Evolutionary conservation across 2,888 invertebrate genomes (phyloP), one percentile per base, ranked within the genome.

Genomic region (Lochmaea crataegi): DNA sequence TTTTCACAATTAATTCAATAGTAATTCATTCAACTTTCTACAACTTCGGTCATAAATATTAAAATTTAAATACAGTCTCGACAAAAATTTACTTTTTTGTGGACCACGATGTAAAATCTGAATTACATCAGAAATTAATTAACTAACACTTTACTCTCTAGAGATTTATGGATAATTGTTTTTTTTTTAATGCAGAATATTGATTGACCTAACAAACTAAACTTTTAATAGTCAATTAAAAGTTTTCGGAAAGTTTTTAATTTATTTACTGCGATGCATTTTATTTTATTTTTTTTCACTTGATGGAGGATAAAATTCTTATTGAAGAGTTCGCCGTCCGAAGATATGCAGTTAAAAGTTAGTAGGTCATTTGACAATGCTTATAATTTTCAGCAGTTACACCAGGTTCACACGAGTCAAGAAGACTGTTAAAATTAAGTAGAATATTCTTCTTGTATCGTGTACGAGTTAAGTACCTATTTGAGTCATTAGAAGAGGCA

Each of bases 161-260:
- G 16, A n/a, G 51, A 51, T 51, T 51, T 16, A 53, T 3, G 18
- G 4, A n/a, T 56, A 65, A 65, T 53, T 53, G 51, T 65, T 65
- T 57, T 26, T 22, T n/a, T 38, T 38, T 53, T 56, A 16, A 53
- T 65, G 41, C 18, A 64, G 42, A 58, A 67, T 58, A 67, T 57
- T 14, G 58, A 67, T 67, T 45, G 12, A 45, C n/a, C 67, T 58
- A 32, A 22, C 56, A 58, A 58, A 51, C 22, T 57, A 67, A 67
- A 67, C 67, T 67, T 67, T 67, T 67, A 67, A 67, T 67, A 26
- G 45, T 67, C 67, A 67, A 67, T 67, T 67, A 67, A 67, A 67
- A 67, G 57, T 67, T 67, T 22, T 14, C 12, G 42, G 16, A 57
- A 53, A 67, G 67, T 58, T 58, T 67, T 67, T 41, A 42, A 22